Conservation (phyloP, 37 sponge, comb jelly and placozoan genomes). For the Beroe ovata region DNA sequence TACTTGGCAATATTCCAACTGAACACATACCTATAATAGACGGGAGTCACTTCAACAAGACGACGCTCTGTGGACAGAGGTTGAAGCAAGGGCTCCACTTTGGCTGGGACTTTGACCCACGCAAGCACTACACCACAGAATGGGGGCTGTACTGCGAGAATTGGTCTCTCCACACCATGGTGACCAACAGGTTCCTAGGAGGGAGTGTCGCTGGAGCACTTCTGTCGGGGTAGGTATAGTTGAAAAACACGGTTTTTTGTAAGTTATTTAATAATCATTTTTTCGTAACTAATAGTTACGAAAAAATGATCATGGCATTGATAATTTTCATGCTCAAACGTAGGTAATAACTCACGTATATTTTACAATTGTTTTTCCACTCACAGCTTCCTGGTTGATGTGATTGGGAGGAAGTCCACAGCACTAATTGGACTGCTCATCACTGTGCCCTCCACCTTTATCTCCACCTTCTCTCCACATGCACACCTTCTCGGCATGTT, state of each 20-base stretch:
- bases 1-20: no score
- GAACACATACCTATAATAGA: no score
- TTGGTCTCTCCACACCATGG: background rate
- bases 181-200: background rate
- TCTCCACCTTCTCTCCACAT: conserved; percentile 21
- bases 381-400: background rate
- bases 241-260: no score
- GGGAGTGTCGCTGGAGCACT: background rate
- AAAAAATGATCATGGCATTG: no score
- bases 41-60: conserved; percentile 11
- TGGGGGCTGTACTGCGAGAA: conserved; percentile 36
- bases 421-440: conserved; percentile 29
- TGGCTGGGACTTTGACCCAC: background rate
- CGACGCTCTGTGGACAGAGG: background rate
- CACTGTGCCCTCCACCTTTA: background rate
- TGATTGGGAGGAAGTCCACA: conserved; percentile 2
- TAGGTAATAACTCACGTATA: no score
- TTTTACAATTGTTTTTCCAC: no score
- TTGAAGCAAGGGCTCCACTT: conserved; percentile 30
- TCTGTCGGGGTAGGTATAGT: background rate
- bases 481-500: background rate
- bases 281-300: no score
- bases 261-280: no score
- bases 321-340: no score
- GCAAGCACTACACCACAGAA: conserved; percentile 12